Conservation (phyloP, 2,888 invertebrate genomes). For the Platycheirus rosarum region DNA sequence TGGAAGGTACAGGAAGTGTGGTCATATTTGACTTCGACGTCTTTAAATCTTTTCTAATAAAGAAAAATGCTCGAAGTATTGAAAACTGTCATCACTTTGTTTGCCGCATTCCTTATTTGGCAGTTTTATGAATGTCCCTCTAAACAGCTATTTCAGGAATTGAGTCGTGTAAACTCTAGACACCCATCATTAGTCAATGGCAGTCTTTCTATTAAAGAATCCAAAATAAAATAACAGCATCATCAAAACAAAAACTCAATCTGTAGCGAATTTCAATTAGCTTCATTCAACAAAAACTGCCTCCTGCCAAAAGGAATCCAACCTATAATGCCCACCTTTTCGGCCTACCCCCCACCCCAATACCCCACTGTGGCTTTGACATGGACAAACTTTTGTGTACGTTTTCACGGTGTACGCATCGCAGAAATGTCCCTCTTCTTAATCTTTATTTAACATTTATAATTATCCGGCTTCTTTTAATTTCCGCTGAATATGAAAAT, state of each 20-base stretch:
- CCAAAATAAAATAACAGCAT: not conserved
- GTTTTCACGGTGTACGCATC: slow-evolving; percentile 67
- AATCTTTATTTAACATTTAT: slow-evolving; percentile 73
- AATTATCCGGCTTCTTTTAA: slow-evolving; percentile 74
- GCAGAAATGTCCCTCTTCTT: slow-evolving; percentile 62
- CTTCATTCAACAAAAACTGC: slow-evolving; percentile 63
- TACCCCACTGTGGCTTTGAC: slow-evolving; percentile 24
- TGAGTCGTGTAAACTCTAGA: slow-evolving; percentile 10
- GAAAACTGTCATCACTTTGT: too few relatives aligned
- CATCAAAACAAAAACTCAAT: slow-evolving; percentile 31
- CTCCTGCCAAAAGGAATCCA: slow-evolving; percentile 18
- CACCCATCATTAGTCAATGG: slow-evolving; percentile 37
- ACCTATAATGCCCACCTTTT: slow-evolving; percentile 48
- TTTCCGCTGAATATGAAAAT: slow-evolving; percentile 74
- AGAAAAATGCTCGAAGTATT: too few relatives aligned
- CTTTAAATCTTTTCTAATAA: too few relatives aligned
- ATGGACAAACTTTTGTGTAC: slow-evolving; percentile 61
- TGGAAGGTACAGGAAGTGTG: too few relatives aligned
- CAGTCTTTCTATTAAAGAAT: slow-evolving; percentile 9
- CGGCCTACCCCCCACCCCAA: not conserved
- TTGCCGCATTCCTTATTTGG: too few relatives aligned
- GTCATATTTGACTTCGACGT: too few relatives aligned
- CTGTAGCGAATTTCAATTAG: slow-evolving; percentile 62
- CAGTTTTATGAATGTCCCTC: not conserved
- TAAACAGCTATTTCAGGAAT: slow-evolving; percentile 12